These are phyloP conservation scores for Ganaspis sp. DNA, from an alignment of 1,140 invertebrate genomes.

Conservation along the genomic window DNA sequence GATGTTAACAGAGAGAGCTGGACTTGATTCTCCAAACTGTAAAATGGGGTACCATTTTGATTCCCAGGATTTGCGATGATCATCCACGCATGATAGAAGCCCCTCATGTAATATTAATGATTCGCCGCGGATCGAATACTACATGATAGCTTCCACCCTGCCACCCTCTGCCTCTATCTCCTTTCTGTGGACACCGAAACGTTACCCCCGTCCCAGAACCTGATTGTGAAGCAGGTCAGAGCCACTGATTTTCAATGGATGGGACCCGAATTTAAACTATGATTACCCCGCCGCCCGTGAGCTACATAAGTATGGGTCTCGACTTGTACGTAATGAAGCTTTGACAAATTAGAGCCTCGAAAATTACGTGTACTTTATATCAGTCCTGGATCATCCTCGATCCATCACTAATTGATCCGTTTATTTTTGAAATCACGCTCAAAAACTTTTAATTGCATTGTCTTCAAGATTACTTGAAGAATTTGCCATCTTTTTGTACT, in stretches of 20 bases:
- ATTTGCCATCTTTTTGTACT: not conserved
- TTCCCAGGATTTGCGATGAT: constrained; percentile 70
- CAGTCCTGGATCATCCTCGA: constrained; percentile 43
- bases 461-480: not conserved
- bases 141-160: constrained; percentile 68
- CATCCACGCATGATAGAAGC: constrained; percentile 61
- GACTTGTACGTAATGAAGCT: constrained; percentile 72
- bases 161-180: constrained; percentile 33
- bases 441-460: not conserved
- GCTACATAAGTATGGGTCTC: constrained; percentile 76
- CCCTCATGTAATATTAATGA: constrained; percentile 77
- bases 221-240: constrained; percentile 73
- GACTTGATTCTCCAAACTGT: constrained; percentile 23
- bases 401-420: constrained; percentile 57
- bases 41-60: constrained; percentile 59
- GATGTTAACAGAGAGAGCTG: not conserved
- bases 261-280: constrained; percentile 77
- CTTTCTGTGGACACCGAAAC: constrained; percentile 50
- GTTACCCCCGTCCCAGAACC: constrained; percentile 62
- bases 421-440: constrained; percentile 46
- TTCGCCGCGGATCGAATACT: constrained; percentile 71
- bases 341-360: constrained; percentile 75
- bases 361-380: constrained; percentile 71
- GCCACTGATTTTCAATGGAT: constrained; percentile 77
- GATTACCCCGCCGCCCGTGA: constrained; percentile 71